A percentile compares a stretch with the other conserved stretches of the same genome.
Evolutionary conservation across 2,888 invertebrate genomes (phyloP).

Genomic region (Athalia cordata): DNA sequence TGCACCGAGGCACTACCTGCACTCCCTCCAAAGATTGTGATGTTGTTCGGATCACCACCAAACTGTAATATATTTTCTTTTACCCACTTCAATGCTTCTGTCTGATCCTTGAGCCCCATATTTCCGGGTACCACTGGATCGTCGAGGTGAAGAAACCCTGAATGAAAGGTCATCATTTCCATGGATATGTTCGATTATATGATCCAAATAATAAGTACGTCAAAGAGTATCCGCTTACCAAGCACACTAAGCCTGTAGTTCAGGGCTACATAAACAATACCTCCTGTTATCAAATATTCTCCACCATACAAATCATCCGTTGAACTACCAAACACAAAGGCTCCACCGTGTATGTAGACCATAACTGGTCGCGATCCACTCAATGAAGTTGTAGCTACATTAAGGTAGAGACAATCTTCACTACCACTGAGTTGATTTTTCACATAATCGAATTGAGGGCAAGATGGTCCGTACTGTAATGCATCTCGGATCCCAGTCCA

Average conservation of each 20-base stretch:
- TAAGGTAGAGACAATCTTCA: slow-evolving; percentile 67
- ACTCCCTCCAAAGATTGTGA: slow-evolving; percentile 63
- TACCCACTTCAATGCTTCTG: slow-evolving; percentile 62
- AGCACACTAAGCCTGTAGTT: slow-evolving; percentile 31
- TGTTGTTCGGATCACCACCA: slow-evolving; percentile 63
- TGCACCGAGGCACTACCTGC: slow-evolving; percentile 57
- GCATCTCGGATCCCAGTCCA: slow-evolving; percentile 62
- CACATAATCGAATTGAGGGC: slow-evolving; percentile 52
- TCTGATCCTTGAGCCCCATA: slow-evolving; percentile 54
- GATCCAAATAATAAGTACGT: too few relatives aligned
- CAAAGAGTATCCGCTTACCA: not conserved
- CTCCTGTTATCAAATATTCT: slow-evolving; percentile 6
- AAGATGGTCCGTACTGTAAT: slow-evolving; percentile 53
- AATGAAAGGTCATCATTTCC: slow-evolving; percentile 30
- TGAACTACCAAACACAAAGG: not conserved
- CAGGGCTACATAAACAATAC: slow-evolving; percentile 12
- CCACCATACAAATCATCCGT: not conserved
- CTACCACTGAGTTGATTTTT: slow-evolving; percentile 49
- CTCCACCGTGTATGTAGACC: slow-evolving; percentile 35
- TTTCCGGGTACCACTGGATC: slow-evolving; percentile 37
- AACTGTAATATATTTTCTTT: slow-evolving; percentile 62
- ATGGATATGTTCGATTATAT: too few relatives aligned
- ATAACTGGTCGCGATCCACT: slow-evolving; percentile 48
- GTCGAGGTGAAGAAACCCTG: slow-evolving; percentile 64
- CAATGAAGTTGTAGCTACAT: slow-evolving; percentile 53